Base-by-base conservation (phyloP, 1,140 invertebrate species). In the Apolygus lucorum region DNA sequence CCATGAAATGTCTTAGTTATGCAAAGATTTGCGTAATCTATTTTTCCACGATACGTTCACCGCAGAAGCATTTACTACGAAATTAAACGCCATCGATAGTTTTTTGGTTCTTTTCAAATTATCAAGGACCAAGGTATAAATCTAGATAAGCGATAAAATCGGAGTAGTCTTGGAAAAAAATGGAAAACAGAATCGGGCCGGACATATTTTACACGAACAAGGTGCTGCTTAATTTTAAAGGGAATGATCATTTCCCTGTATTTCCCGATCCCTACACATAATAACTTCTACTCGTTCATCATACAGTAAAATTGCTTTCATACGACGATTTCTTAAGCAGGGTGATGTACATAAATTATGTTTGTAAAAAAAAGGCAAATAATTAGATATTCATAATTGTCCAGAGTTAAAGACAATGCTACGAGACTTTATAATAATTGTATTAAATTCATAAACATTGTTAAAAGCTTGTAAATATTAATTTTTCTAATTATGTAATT, bases 391-490 rank as follows among this genome's bases (percentile, higher is more conserved):
- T 65, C 28, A 65, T 65, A 68, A 69, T 69, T 69, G 68, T 69
- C 68, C 68, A 69, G 28, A 21, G 26, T 69, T 42, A 69, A 69
- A 69, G 68, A 69, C 54, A 71, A 68, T 71, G 68, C 68, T 52
- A 72, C 65, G 28, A 69, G 68, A 72, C 64, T 72, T 72, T 70
- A 72, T 59, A 67, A 68, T 71, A 42, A 67, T 67, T 71, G 54
- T 68, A 68, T 68, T 72, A 52, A 65, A 72, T 72, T 69, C 28
- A 69, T 28, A 26, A 69, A 72, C 27, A 72, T 70, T 70, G 72
- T 72, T 72, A 68, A 73, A 68, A 62, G 72, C 72, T 73, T 73
- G 72, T 73, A 73, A 59, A 73, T 73, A 73, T 70, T 73, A 63
- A 70, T 73, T 73, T 73, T 73, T 71, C 67, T 72, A 71, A 70